Percentiles rank a stretch among this genome's conserved stretches.
phyloP scores from a whole-genome alignment of 2,888 invertebrate species.

The Prosopocoilus inquinatus region DNA sequence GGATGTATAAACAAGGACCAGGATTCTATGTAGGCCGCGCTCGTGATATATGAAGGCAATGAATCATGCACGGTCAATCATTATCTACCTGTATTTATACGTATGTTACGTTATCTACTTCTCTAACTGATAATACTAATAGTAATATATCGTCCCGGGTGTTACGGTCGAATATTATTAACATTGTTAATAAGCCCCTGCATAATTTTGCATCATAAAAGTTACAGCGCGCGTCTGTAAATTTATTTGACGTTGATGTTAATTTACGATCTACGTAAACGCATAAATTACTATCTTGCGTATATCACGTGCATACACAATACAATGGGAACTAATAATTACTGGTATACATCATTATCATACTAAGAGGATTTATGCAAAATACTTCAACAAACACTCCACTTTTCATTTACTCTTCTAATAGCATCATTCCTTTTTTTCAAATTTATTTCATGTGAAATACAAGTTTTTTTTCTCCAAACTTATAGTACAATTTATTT shows the following conservation, averaged over 20 bases:
- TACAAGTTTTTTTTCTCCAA: too few species aligned
- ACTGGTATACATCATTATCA: not conserved
- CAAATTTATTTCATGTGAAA: too few species aligned
- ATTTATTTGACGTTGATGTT: constrained; percentile 10
- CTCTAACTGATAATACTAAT: constrained; percentile 17
- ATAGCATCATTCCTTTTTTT: too few species aligned
- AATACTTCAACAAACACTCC: too few species aligned
- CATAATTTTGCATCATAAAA: constrained; percentile 17
- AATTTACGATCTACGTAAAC: constrained; percentile 12
- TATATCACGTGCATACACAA: not conserved
- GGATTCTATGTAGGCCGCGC: constrained; percentile 3
- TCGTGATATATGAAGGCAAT: constrained; percentile 17
- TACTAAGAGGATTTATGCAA: too few species aligned
- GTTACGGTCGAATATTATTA: constrained; percentile 17
- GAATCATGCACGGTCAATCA: constrained; percentile 23
- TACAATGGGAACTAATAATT: constrained; percentile 2
- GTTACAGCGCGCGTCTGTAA: not conserved
- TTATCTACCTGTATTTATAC: constrained; percentile 19
- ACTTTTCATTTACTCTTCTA: too few species aligned
- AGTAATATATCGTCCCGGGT: constrained; percentile 20
- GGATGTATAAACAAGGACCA: constrained; percentile 7
- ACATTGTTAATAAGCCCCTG: constrained; percentile 23
- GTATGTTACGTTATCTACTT: constrained; percentile 21
- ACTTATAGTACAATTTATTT: too few species aligned
- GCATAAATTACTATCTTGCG: constrained; percentile 11